Percentiles rank a stretch among this genome's conserved stretches.
Evolutionary conservation across 1,140 invertebrate genomes (phyloP).

Genomic region (Wiebesia pumilae): DNA sequence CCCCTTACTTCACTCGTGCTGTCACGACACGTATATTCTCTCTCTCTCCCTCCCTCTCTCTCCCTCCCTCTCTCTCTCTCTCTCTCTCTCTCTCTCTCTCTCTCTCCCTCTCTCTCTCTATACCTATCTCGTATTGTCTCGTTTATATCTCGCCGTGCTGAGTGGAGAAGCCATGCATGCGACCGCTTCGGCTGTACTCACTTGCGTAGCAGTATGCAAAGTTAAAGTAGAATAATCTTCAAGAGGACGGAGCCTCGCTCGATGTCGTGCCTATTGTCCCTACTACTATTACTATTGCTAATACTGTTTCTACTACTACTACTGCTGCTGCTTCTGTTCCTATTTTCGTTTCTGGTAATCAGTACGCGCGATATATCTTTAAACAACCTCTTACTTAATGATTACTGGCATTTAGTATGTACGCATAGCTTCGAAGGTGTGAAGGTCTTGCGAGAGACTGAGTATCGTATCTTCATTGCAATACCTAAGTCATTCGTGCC

Average conservation of each 20-base stretch:
- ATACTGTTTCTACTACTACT: background rate
- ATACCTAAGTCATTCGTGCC: background rate
- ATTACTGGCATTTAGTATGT: background rate
- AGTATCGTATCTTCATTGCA: conserved; percentile 53
- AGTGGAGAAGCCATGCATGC: background rate
- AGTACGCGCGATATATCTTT: background rate
- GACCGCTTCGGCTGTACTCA: too few species aligned
- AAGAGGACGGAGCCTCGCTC: background rate
- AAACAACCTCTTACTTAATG: background rate
- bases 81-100: background rate
- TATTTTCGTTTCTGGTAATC: background rate
- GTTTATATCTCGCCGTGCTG: background rate
- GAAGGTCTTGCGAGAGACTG: conserved; percentile 24
- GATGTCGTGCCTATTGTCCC: background rate
- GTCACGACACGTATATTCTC: background rate
- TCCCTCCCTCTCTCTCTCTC: background rate
- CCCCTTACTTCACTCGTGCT: conserved; percentile 36
- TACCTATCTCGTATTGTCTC: background rate
- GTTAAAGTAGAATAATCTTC: background rate
- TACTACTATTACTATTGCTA: background rate
- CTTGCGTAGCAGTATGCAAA: conserved; percentile 5
- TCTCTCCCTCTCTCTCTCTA: background rate
- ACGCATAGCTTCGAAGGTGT: conserved; percentile 13
- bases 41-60: background rate
- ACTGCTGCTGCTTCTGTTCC: background rate